Evolutionary conservation across 2,888 invertebrate genomes (phyloP), one percentile per base, ranked within the genome.

Genomic region (Dasypolia templi): DNA sequence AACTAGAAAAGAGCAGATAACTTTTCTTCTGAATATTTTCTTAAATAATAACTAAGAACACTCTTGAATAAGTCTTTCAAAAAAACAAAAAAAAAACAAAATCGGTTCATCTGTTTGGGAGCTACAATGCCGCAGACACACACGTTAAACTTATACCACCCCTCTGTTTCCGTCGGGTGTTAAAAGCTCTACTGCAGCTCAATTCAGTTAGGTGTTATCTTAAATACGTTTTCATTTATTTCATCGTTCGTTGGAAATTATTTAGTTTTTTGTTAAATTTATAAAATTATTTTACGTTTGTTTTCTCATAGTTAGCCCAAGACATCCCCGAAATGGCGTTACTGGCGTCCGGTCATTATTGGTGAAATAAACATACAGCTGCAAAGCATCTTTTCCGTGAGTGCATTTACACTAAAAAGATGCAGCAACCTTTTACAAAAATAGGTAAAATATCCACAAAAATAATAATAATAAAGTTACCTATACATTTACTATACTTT

Each of bases 401-500:
- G n/a, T 26, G 26, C 7, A 56, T 14, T 39, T n/a, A n/a, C 3
- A 11, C 2, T 42, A 22, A 35, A 22, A 22, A 46, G 1, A 12
- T 32, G 14, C 29, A 46, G 1, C 19, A 39, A 3, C 17, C n/a
- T n/a, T n/a, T n/a, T 42, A 12, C 22, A 32, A 19, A 49, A 44
- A 53, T 14, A 56, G 17, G 3, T 35, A 55, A 49, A 44, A 46
- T 46, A 61, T 51, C 46, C 26, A 22, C 29, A 42, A 65, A 42
- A 65, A 68, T 35, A 62, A 69, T 65, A 65, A 64, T 59, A 49
- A 66, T 82, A 72, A 83, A 83, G 55, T 51, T 64, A 72, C 51
- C 49, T n/a, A 46, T 72, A 64, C 46, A 55, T 64, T 80, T 44
- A 44, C 64, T 62, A 29, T 74, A 64, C 58, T 71, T 65, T 65